phyloP scores from a whole-genome alignment of 2,797 vertebrate species.

The Argyrosomus regius region DNA sequence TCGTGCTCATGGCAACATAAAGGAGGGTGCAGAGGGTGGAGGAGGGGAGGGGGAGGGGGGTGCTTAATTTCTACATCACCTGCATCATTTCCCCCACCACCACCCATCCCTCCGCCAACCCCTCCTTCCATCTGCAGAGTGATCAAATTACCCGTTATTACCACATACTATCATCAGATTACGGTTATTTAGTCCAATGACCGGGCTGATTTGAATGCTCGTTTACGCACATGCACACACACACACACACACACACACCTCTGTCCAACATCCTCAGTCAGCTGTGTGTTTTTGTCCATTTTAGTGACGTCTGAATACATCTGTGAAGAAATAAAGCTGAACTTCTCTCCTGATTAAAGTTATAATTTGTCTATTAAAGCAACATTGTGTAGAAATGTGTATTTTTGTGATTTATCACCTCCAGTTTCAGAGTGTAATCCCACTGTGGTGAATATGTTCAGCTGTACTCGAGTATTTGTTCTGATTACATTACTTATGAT shows the following conservation, averaged over 20 bases:
- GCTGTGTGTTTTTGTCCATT: not conserved
- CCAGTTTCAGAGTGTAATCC: too few species aligned
- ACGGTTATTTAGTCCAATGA: constrained; percentile 66
- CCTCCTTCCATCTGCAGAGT: constrained; percentile 49
- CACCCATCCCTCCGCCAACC: not conserved
- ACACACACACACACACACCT: constrained; percentile 1
- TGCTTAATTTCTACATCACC: constrained; percentile 57
- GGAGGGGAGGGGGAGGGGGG: not conserved
- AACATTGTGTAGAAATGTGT: too few species aligned
- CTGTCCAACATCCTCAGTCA: not conserved
- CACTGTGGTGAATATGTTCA: too few species aligned
- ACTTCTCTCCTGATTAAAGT: not conserved
- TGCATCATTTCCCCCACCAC: constrained; percentile 25
- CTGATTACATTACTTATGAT: too few species aligned
- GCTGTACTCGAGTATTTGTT: too few species aligned
- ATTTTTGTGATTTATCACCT: too few species aligned
- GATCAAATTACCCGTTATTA: constrained; percentile 75
- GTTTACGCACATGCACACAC: not conserved
- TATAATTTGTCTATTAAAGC: too few species aligned
- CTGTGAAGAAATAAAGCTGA: not conserved
- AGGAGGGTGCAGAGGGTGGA: too few species aligned
- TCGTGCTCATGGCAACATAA: constrained; percentile 32
- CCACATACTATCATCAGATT: constrained; percentile 57
- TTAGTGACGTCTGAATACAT: not conserved
- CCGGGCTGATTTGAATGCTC: constrained; percentile 11